These are phyloP conservation scores for Doris montereyensis DNA, from an alignment of 2,888 invertebrate genomes.

Conservation along the genomic window DNA sequence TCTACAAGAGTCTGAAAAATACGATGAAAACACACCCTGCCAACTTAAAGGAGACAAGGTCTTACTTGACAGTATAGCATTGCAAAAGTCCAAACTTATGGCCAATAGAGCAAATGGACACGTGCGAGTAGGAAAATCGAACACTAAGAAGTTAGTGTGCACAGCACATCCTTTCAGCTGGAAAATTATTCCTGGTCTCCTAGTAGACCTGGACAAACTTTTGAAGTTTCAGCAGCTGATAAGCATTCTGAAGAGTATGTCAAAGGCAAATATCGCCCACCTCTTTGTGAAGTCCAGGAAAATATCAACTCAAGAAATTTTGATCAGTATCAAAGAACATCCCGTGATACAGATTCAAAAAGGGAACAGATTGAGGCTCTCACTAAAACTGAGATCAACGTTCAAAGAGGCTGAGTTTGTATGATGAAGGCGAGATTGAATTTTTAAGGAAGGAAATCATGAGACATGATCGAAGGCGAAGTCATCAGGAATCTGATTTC, in stretches of 20 bases:
- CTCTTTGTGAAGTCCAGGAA: constrained; percentile 21
- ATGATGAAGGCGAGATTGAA: background rate
- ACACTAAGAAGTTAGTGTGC: constrained; percentile 38
- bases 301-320: constrained; percentile 15
- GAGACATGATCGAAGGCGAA: background rate
- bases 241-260: too few species aligned
- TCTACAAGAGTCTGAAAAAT: too few species aligned
- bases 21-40: too few species aligned
- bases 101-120: background rate
- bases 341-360: constrained; percentile 14
- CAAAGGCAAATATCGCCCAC: constrained; percentile 33
- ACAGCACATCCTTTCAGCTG: background rate
- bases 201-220: background rate
- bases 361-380: background rate
- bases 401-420: background rate
- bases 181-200: background rate
- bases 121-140: constrained; percentile 9
- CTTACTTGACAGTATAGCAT: background rate
- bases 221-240: too few species aligned
- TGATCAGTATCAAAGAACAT: background rate
- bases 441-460: background rate
- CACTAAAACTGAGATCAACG: background rate
- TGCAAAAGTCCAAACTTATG: background rate
- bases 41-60: too few species aligned
- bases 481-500: background rate